Evolutionary conservation across 1,140 invertebrate genomes (phyloP), one percentile per base, ranked within the genome.

Genomic region (Nephila pilipes): DNA sequence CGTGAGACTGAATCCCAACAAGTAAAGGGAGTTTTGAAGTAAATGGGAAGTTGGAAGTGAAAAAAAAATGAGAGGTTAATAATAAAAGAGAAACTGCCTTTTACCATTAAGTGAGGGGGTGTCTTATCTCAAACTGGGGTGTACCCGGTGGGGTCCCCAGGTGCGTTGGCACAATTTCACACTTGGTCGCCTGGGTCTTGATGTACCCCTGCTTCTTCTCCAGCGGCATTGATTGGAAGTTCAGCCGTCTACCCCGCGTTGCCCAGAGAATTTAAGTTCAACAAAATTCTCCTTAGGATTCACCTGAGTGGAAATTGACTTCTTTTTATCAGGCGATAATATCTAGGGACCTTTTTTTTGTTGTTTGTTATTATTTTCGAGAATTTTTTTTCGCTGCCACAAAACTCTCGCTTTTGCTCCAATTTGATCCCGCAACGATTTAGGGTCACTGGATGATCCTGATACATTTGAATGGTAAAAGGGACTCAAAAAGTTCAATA

Each of bases 131-230:
- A 8, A 55, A 79, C 10, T 25, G 54, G 75, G 88, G 83, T 69
- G 36, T 55, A 75, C 18, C 38, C 46, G 2, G 10, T 16, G 54
- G 29, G 57, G 69, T 89, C 92, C 92, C 87, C 79, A 93, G 92
- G 87, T 89, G 92, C 85, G 22, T n/a, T 63, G 87, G 85, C 69
- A 81, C 92, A 93, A 93, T 93, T 93, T 93, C 92, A 93, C 92
- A 93, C 85, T 81, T 93, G 92, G 92, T 55, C 92, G 92, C 92
- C 92, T 65, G 85, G 92, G 92, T 81, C 79, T 85, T 25, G 55
- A 22, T 38, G 54, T 69, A 25, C 79, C 85, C 69, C 25, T 32
- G 14, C 16, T 20, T 85, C 58, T 65, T 85, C 54, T 92, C 46
- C 60, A 10, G 46, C 14, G 57, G 36, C 80, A 85, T 87, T 87